Evolutionary conservation across 2,888 invertebrate genomes (phyloP).

Genomic region (Tuta absoluta): DNA sequence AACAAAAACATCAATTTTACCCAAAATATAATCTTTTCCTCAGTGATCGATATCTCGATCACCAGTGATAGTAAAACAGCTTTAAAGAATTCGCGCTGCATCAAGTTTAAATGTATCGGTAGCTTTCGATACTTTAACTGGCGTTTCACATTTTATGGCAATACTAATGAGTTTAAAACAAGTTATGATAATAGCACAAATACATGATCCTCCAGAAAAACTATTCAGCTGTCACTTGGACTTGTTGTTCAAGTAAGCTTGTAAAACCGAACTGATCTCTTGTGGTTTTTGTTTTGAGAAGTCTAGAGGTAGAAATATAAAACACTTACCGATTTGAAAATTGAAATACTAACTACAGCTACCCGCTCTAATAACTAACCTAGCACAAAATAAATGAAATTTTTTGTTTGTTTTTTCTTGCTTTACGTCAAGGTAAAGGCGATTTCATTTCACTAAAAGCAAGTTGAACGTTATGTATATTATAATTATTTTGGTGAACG

Average conservation of each 20-base stretch:
- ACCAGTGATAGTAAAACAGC: not conserved
- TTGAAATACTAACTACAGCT: no score
- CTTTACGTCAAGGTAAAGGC: no score
- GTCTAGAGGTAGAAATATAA: no score
- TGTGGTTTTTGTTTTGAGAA: not conserved
- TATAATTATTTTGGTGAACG: no score
- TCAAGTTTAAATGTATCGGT: conserved; percentile 26
- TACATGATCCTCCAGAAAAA: conserved; percentile 22
- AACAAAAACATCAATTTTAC: no score
- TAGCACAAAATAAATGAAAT: no score
- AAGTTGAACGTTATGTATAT: no score
- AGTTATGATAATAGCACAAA: conserved; percentile 36
- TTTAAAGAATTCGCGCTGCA: not conserved
- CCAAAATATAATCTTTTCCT: no score
- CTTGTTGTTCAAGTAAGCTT: conserved; percentile 2
- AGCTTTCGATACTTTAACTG: conserved; percentile 52
- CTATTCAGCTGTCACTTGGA: conserved; percentile 14
- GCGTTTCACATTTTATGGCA: conserved; percentile 48
- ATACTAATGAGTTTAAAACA: conserved; percentile 46
- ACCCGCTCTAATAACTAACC: no score
- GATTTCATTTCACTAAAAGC: no score
- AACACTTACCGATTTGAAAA: no score
- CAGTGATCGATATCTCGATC: not conserved
- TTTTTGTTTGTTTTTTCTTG: no score
- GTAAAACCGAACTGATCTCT: not conserved